phyloP scores from a whole-genome alignment of 2,888 invertebrate species.

The Dromius quadrimaculatus region DNA sequence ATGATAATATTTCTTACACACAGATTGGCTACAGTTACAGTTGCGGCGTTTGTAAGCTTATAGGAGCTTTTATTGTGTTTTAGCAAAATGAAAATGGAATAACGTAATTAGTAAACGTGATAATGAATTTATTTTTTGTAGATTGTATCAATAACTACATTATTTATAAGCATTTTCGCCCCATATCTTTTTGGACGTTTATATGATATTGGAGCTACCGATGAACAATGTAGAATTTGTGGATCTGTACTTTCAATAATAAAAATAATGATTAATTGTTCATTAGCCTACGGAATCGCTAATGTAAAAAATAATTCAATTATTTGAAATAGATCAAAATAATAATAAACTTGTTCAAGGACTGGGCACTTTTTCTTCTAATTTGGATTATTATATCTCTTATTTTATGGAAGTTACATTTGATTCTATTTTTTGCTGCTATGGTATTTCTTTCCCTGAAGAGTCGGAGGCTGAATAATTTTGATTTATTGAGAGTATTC shows the following conservation, averaged over 20 bases:
- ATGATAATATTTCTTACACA: background rate
- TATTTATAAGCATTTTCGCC: background rate
- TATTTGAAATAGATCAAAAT: background rate
- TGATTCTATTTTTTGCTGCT: constrained; percentile 21
- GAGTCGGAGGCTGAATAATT: background rate
- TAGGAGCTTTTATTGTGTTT: background rate
- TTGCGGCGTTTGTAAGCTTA: background rate
- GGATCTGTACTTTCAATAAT: constrained; percentile 1
- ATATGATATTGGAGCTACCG: background rate
- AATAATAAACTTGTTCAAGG: constrained; percentile 30
- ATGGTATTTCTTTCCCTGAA: constrained; percentile 1
- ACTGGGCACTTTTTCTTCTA: constrained; percentile 28
- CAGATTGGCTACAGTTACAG: background rate
- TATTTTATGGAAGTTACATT: constrained; percentile 40
- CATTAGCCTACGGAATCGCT: constrained; percentile 26
- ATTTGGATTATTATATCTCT: constrained; percentile 21
- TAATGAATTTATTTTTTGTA: background rate
- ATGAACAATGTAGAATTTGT: background rate
- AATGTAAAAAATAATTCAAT: constrained; percentile 1
- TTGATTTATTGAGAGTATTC: background rate
- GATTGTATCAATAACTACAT: background rate
- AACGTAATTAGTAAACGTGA: no score
- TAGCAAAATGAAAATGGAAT: no score
- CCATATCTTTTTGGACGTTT: background rate
- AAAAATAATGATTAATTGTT: background rate